Conservation (phyloP, 2,888 invertebrate genomes). For the Stramonita haemastoma region DNA sequence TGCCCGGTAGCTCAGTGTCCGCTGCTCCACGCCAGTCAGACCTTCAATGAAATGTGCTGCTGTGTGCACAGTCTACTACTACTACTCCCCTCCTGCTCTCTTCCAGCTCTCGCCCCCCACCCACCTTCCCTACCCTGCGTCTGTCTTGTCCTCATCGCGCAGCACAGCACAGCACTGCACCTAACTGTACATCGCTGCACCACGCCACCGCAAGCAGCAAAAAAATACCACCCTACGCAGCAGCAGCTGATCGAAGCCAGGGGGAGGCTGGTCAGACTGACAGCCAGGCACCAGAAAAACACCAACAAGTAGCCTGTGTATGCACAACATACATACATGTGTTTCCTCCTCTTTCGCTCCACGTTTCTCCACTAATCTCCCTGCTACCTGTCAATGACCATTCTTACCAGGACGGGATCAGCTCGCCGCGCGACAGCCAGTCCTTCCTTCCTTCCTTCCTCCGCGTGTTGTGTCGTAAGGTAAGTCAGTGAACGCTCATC, state of each 20-base stretch:
- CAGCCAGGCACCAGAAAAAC: not conserved
- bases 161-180: constrained; percentile 25
- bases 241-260: not conserved
- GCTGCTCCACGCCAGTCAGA: not conserved
- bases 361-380: too few relatives aligned
- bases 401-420: too few relatives aligned
- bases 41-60: constrained; percentile 10
- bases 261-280: constrained; percentile 9
- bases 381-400: too few relatives aligned
- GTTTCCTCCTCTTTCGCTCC: too few relatives aligned
- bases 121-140: constrained; percentile 22
- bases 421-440: too few relatives aligned
- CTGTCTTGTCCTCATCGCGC: constrained; percentile 29
- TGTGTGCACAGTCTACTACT: not conserved
- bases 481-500: too few relatives aligned
- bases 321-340: too few relatives aligned
- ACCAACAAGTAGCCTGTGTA: too few relatives aligned
- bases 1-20: not conserved
- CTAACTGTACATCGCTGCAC: constrained; percentile 7
- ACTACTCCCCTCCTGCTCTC: not conserved
- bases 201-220: not conserved
- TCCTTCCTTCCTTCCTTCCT: too few relatives aligned
- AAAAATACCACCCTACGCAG: not conserved
- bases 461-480: too few relatives aligned
- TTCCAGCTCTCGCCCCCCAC: not conserved